Conservation (phyloP, 2,113 vertebrate genomes). For the Holacanthus passer region DNA sequence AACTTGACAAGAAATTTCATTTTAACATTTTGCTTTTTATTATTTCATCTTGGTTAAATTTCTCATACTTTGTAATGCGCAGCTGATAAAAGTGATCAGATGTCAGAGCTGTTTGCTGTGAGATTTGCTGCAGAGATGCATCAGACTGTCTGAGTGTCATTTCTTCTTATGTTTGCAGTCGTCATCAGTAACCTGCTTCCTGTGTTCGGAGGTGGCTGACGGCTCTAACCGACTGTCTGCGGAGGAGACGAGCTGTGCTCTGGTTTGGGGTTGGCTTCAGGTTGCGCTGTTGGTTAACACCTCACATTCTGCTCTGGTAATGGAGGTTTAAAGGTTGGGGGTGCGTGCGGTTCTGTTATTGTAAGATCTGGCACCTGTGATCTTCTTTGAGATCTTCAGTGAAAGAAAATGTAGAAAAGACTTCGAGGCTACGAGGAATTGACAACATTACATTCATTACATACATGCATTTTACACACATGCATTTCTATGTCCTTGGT, state of each 20-base stretch:
- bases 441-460: too few relatives aligned
- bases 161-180: neutral
- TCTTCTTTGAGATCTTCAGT: neutral
- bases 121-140: too few relatives aligned
- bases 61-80: too few relatives aligned
- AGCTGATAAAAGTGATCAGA: too few relatives aligned
- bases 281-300: neutral
- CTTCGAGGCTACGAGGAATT: too few relatives aligned
- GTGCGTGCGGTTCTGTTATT: neutral
- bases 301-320: neutral
- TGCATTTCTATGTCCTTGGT: neutral
- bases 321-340: neutral
- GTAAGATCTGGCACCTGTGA: neutral
- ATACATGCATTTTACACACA: too few relatives aligned
- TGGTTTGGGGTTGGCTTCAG: neutral
- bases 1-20: too few relatives aligned
- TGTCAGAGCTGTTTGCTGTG: too few relatives aligned
- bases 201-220: neutral
- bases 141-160: neutral
- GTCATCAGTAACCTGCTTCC: neutral
- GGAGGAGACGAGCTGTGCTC: neutral
- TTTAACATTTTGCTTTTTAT: too few relatives aligned
- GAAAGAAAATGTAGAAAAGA: too few relatives aligned
- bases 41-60: too few relatives aligned
- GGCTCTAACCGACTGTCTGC: neutral